Conservation (phyloP, 2,888 invertebrate genomes). For the Nemurella pictetii region DNA sequence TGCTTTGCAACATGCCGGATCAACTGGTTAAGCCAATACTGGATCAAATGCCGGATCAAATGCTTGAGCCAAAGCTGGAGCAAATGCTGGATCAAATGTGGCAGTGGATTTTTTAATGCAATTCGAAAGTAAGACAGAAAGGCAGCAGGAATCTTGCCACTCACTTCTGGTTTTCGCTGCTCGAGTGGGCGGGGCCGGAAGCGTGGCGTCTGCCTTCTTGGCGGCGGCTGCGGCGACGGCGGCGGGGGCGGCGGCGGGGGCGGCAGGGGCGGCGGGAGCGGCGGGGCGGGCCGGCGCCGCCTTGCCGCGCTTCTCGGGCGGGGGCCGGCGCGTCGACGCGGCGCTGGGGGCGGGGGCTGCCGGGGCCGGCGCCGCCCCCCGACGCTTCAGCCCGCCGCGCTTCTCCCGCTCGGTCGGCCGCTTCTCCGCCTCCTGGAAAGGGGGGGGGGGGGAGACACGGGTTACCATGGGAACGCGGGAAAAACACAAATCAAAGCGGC, state of each 20-base stretch:
- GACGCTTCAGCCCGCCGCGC: slow-evolving; percentile 29
- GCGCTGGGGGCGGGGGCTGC: slow-evolving; percentile 12
- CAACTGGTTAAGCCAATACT: no score
- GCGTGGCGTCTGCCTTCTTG: no score
- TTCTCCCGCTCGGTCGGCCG: slow-evolving; percentile 31
- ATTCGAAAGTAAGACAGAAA: no score
- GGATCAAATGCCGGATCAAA: no score
- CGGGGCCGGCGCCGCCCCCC: slow-evolving; percentile 32
- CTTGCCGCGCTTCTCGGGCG: slow-evolving; percentile 35
- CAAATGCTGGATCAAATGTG: no score
- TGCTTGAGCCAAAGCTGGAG: no score
- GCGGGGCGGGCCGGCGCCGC: neutral
- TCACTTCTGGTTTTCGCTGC: slow-evolving; percentile 41
- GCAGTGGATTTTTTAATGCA: no score
- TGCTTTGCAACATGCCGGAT: no score
- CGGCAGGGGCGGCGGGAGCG: neutral
- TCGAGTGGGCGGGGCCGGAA: slow-evolving; percentile 36
- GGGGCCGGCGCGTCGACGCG: slow-evolving; percentile 24
- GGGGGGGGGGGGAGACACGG: no score
- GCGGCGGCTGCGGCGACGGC: neutral
- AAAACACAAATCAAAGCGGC: no score
- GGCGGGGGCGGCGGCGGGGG: neutral
- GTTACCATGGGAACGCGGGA: no score
- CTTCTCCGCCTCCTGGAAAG: slow-evolving; percentile 24
- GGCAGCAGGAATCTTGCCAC: no score